Base-by-base conservation (phyloP, 2,888 invertebrate genomes). In the Megalurothrips usitatus region DNA sequence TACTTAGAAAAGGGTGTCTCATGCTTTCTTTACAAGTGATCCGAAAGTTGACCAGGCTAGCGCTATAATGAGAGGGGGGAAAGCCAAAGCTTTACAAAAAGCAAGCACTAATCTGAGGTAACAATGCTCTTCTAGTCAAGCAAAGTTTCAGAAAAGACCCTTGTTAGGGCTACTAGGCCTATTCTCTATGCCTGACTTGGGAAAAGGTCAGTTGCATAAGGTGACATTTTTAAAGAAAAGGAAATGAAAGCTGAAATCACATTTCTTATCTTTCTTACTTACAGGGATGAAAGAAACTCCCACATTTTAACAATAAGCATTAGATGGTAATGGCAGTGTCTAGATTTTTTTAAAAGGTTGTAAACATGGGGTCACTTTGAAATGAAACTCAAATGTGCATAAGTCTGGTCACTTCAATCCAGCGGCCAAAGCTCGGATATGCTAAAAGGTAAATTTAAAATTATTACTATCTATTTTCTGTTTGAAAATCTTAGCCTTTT, bases 91-190 rank as follows among this genome's bases (percentile, higher is more conserved):
- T 52, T n/a, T 75, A 81, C 75, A 82, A 85, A 85, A 85, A 86
- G 86, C 85, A 86, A 85, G 86, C 85, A 85, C 86, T 85, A 86
- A 86, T 84, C 85, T 86, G 63, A 78, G 52, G 81, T 81, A 82
- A 80, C 79, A 81, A 81, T 79, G 23, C 68, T 79, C n/a, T 63
- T 49, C 80, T 80, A 80, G 82, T 81, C 81, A 83, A 88, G 87
- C 87, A 89, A 89, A 88, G 90, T 91, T 91, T 91, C 91, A 91
- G 91, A 91, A 91, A 91, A 91, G 91, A 91, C 91, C 91, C 91
- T 90, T 91, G 87, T 86, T 87, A 90, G 90, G 68, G 68, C 68
- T 26, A 75, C 68, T 75, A 75, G 68, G 68, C 68, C 68, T 75
- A 75, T 75, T 75, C 26, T 75, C 68, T 75, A 75, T 75, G 12